Conservation (phyloP, 2,113 vertebrate species). For the Anser cygnoides region DNA sequence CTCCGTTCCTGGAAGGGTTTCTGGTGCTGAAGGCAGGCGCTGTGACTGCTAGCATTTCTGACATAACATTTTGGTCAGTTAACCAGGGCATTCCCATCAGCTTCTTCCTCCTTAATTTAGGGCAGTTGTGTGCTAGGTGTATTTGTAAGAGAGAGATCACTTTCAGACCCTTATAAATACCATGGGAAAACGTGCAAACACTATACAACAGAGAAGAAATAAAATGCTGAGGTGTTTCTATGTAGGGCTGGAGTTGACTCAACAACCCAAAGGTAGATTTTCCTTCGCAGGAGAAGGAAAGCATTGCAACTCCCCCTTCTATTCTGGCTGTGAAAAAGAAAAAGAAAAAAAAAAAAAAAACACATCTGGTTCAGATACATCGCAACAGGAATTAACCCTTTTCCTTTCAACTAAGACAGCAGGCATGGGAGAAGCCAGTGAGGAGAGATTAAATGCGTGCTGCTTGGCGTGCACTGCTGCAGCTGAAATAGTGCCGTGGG, state of each 20-base stretch:
- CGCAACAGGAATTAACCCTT: neutral
- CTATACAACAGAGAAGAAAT: neutral
- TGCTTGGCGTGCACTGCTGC: neutral
- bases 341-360: neutral
- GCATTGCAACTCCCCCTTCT: neutral
- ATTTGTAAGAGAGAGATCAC: neutral
- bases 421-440: constrained; percentile 8
- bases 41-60: neutral
- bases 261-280: neutral
- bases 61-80: neutral
- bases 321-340: constrained; percentile 4
- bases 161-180: neutral
- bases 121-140: neutral
- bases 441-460: neutral
- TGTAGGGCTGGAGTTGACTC: neutral
- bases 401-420: constrained; percentile 8
- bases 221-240: neutral
- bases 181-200: neutral
- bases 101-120: neutral
- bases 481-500: neutral
- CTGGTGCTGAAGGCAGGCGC: neutral
- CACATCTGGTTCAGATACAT: constrained; percentile 41
- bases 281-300: neutral
- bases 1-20: neutral
- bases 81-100: neutral